Evolutionary conservation across 2,888 invertebrate species (phyloP).

Genomic region (Dendrolimus pini): DNA sequence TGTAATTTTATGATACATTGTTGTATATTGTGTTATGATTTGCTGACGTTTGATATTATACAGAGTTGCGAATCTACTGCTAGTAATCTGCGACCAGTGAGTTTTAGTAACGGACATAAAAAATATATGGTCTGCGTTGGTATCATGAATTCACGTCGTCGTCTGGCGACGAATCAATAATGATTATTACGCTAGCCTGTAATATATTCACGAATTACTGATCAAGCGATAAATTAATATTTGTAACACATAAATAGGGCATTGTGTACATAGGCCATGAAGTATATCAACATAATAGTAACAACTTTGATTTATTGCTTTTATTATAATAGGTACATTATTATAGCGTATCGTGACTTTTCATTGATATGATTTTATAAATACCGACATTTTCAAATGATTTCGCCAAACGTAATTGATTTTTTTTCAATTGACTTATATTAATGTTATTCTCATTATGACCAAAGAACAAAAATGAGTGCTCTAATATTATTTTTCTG

Average conservation of each 20-base stretch:
- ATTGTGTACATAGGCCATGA: too few relatives aligned
- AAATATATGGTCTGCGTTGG: background rate
- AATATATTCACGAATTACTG: constrained; percentile 16
- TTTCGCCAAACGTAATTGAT: background rate
- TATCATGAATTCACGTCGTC: background rate
- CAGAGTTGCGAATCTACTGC: too few relatives aligned
- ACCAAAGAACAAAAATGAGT: constrained; percentile 52
- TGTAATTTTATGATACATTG: too few relatives aligned
- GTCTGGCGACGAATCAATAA: background rate
- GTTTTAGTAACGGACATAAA: background rate
- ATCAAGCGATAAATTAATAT: constrained; percentile 18
- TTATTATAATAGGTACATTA: too few relatives aligned
- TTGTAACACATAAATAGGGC: constrained; percentile 5
- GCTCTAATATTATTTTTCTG: constrained; percentile 22
- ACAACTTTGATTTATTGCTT: too few relatives aligned
- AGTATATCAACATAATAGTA: too few relatives aligned
- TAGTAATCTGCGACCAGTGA: background rate
- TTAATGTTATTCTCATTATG: constrained; percentile 16
- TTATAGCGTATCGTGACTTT: too few relatives aligned
- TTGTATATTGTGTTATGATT: too few relatives aligned
- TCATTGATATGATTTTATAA: too few relatives aligned
- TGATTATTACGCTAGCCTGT: background rate
- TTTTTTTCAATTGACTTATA: constrained; percentile 6
- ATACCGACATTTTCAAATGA: background rate
- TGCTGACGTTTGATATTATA: too few relatives aligned